phyloP scores from a whole-genome alignment of 2,113 vertebrate species.

The Pelvicachromis taeniatus region DNA sequence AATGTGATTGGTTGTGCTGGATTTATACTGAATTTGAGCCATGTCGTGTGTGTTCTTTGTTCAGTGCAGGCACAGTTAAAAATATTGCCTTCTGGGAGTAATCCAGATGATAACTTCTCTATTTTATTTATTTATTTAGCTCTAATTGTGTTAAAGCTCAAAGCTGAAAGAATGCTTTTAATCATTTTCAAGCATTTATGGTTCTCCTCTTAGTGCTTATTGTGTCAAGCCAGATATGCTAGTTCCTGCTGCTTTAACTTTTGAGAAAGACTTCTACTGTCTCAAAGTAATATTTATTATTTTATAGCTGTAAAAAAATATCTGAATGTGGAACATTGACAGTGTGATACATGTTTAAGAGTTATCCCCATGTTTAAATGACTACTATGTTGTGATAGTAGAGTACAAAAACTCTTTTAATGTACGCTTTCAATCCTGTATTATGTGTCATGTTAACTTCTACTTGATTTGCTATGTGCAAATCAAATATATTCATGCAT shows the following conservation, averaged over 20 bases:
- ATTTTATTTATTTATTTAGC: not conserved
- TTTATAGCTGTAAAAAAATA: not conserved
- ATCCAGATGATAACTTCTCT: not conserved
- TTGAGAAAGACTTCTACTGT: not conserved
- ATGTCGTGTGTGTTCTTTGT: not conserved
- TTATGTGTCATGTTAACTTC: not conserved
- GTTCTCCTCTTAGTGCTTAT: not conserved
- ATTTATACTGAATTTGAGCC: not conserved
- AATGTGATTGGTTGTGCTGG: slow-evolving; percentile 6
- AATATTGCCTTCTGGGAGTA: not conserved
- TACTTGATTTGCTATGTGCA: not conserved
- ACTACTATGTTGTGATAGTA: not conserved
- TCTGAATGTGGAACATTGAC: not conserved
- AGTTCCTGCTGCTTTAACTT: not conserved
- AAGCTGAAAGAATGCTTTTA: not conserved
- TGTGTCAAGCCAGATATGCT: not conserved
- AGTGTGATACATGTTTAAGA: not conserved
- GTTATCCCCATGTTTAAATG: not conserved
- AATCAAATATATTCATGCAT: not conserved
- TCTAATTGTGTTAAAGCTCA: not conserved
- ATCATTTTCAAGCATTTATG: not conserved
- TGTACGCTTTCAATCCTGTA: not conserved
- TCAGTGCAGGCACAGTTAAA: not conserved
- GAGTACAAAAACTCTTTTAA: not conserved
- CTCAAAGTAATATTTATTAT: not conserved